Conservation (phyloP, 2,888 invertebrate genomes). For the Bombyx huttoni region DNA sequence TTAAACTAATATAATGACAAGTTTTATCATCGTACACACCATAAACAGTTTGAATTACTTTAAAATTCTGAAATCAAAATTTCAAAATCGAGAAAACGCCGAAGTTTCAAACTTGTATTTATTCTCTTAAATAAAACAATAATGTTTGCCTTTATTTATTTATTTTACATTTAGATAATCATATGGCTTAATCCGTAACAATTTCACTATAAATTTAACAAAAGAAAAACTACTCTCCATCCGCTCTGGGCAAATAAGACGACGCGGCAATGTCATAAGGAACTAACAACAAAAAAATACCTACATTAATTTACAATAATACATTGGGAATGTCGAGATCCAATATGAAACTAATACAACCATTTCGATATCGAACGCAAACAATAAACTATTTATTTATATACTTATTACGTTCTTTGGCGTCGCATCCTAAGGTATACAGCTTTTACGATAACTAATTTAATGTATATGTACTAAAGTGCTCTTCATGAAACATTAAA, state of each 20-base stretch:
- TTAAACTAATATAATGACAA: too few species aligned
- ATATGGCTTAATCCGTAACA: constrained; percentile 6
- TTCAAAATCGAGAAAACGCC: too few species aligned
- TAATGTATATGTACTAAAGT: neutral
- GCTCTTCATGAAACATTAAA: neutral
- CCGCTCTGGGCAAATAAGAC: constrained; percentile 21
- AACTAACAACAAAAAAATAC: constrained; percentile 7
- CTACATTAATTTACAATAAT: constrained; percentile 9
- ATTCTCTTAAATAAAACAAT: constrained; percentile 3
- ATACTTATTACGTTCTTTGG: constrained; percentile 50
- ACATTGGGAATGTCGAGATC: constrained; percentile 63
- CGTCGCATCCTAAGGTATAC: constrained; percentile 23
- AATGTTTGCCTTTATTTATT: constrained; percentile 9
- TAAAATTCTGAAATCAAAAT: too few species aligned
- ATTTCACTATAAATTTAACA: constrained; percentile 11
- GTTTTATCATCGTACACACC: too few species aligned
- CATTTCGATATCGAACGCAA: neutral
- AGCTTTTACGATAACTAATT: constrained; percentile 11
- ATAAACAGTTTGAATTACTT: too few species aligned
- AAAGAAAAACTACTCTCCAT: neutral
- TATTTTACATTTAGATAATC: constrained; percentile 12
- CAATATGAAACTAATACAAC: constrained; percentile 26
- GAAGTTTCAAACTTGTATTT: neutral
- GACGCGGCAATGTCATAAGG: constrained; percentile 21
- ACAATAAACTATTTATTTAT: constrained; percentile 35